Base-by-base conservation (phyloP, 2,113 vertebrate species). In the Oryzias curvinotus region DNA sequence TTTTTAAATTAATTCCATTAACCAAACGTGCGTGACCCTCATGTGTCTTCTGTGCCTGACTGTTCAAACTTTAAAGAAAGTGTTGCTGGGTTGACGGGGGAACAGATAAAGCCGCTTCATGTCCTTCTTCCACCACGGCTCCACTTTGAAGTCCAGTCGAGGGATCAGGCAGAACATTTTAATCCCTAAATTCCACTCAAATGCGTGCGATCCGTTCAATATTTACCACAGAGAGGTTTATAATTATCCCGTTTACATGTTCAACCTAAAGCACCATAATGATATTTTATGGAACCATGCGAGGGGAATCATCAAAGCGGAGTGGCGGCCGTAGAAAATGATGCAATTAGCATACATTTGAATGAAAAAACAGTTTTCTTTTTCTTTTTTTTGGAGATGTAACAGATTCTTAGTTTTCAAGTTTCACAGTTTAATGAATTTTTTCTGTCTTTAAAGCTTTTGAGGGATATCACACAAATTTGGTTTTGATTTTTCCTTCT, bases 391-490 rank as follows among this genome's bases (percentile, higher is more conserved):
- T 74, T 52, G 69, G 64, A 55, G 49, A 46, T 46, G 82, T 60
- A 68, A 52, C 58, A 81, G 86, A 78, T 83, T 88, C 84, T 86
- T 51, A 73, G 76, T 77, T 67, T 65, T 45, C 62, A 74, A 82
- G 73, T 55, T 50, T 15, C 30, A 62, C 59, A 52, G 51, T 84
- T 88, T 90, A 87, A 92, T 92, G 90, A 86, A 87, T 91, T 91
- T 91, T 85, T 85, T 82, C 78, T 84, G 77, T 85, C 82, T 74
- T 77, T 86, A 82, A 90, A 78, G 69, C 85, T 88, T 88, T 87
- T 74, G 54, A 73, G 73, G 75, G 81, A 85, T 77, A 78, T 86
- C 89, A 88, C 87, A 85, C 83, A 90, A 90, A 89, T 91, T 77
- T 2, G 67, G 69, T 73, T 89, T 86, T 85, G 87, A 91, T 91